These are phyloP conservation scores for Paedocypris micromegethes DNA, from an alignment of 2,797 vertebrate species.

Conservation along the genomic window DNA sequence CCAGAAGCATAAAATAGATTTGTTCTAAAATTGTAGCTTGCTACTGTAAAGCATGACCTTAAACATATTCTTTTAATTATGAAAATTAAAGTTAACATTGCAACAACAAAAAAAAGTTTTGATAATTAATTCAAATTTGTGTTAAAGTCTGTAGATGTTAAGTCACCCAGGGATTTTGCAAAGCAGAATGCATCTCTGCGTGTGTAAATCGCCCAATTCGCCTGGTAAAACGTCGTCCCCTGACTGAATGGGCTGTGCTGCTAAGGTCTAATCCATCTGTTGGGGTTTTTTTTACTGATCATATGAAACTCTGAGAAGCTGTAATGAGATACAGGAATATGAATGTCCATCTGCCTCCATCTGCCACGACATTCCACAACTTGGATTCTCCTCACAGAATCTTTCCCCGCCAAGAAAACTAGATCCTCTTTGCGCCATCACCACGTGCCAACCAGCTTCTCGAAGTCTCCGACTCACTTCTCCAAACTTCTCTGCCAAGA, in stretches of 20 bases:
- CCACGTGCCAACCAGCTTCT: slow-evolving; percentile 18
- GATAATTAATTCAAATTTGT: slow-evolving; percentile 7
- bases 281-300: slow-evolving; percentile 46
- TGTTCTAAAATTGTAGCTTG: no score
- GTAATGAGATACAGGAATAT: slow-evolving; percentile 53
- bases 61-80: no score
- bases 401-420: slow-evolving; percentile 27
- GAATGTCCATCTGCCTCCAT: slow-evolving; percentile 52
- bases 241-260: slow-evolving; percentile 12
- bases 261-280: slow-evolving; percentile 47
- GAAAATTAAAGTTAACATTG: no score
- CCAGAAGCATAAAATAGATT: no score
- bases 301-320: slow-evolving; percentile 45
- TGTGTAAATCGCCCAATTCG: slow-evolving; percentile 35
- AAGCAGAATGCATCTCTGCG: slow-evolving; percentile 9
- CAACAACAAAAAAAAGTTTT: no score
- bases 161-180: slow-evolving; percentile 12
- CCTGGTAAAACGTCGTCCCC: slow-evolving; percentile 31
- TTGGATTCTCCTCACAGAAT: slow-evolving; percentile 35
- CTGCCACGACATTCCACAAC: slow-evolving; percentile 39
- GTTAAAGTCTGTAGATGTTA: background rate
- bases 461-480: slow-evolving; percentile 13
- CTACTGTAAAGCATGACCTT: no score
- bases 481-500: slow-evolving; percentile 14
- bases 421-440: slow-evolving; percentile 20